Base-by-base conservation (phyloP, 2,888 invertebrate species). In the Cistogaster globosa region DNA sequence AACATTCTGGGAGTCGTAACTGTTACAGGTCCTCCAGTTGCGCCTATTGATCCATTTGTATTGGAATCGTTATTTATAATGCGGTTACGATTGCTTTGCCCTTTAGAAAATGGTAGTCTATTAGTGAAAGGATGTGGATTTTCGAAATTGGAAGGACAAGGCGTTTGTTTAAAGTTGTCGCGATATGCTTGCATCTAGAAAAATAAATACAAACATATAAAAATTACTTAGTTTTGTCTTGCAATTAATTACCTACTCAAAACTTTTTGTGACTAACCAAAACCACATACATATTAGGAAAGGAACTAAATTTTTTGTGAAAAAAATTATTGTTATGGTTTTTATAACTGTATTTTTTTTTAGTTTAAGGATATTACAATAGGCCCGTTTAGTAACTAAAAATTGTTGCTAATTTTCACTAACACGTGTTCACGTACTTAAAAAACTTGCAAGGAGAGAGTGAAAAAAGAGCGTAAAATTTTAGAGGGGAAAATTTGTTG, bases 1-100 rank as follows among this genome's bases (percentile, higher is more conserved):
- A 91, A 88, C 92, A 93, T 93, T 89, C 92, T 92, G 36, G 92
- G 90, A 51, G 92, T 91, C 22, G 88, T 76, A 48, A 86, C 84
- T 18, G 84, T 36, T 16, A 65, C 79, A 32, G 68, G n/a, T 5
- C 48, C 65, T 18, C 32, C 55, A 22, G 55, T 68, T 18, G 68
- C 72, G 8, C 55, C 57, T 42, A 67, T 48, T 38, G 74, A 75
- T 48, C 71, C 69, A 6, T 38, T 58, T 3, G 79, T 62, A 58
- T 80, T 87, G 53, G 69, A 87, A 74, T 83, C 87, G 72, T 84
- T 78, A 45, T 87, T 87, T 22, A 86, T 84, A 22, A 65, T 45
- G 76, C 91, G 90, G 67, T 87, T 88, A 42, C 90, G 90, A 78
- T 79, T 80, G 36, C 16, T 80, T 16, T 60, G 87, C 45, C 82